Evolutionary conservation across 1,140 invertebrate species (phyloP).

Genomic region (Lithobius niger): DNA sequence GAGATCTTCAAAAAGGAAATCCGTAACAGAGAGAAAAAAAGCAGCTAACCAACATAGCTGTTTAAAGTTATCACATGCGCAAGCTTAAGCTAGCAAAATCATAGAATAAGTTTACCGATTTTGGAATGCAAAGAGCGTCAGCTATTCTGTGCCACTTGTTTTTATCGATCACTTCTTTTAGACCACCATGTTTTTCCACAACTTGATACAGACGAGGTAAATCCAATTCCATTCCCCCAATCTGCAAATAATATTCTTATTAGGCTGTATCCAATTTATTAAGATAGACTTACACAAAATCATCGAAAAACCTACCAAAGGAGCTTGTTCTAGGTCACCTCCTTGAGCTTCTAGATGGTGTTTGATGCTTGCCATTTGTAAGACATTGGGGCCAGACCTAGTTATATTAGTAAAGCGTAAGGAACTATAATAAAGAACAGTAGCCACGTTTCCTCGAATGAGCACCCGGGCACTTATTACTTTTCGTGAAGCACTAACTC

Average conservation of each 20-base stretch:
- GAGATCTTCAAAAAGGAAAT: too few relatives aligned
- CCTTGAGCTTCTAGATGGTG: conserved; percentile 66
- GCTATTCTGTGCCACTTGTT: conserved; percentile 81
- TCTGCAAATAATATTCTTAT: conserved; percentile 33
- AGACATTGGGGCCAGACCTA: conserved; percentile 78
- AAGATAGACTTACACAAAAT: neutral
- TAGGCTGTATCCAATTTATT: neutral
- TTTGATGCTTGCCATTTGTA: conserved; percentile 71
- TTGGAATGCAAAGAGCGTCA: conserved; percentile 72
- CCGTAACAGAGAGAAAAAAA: too few relatives aligned
- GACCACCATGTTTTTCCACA: conserved; percentile 69
- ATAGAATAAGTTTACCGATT: too few relatives aligned
- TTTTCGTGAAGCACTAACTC: too few relatives aligned
- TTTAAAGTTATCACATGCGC: too few relatives aligned
- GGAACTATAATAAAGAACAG: neutral
- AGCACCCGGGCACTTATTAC: too few relatives aligned
- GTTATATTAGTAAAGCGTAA: too few relatives aligned
- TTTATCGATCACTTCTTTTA: conserved; percentile 79
- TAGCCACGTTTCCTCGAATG: too few relatives aligned
- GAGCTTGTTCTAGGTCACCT: conserved; percentile 55
- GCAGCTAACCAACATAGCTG: too few relatives aligned
- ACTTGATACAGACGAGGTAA: conserved; percentile 69
- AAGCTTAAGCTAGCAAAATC: too few relatives aligned
- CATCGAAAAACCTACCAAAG: conserved; percentile 43
- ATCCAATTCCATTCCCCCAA: conserved; percentile 81